Evolutionary conservation across 2,888 invertebrate species (phyloP).

Genomic region (Hedya salicella): DNA sequence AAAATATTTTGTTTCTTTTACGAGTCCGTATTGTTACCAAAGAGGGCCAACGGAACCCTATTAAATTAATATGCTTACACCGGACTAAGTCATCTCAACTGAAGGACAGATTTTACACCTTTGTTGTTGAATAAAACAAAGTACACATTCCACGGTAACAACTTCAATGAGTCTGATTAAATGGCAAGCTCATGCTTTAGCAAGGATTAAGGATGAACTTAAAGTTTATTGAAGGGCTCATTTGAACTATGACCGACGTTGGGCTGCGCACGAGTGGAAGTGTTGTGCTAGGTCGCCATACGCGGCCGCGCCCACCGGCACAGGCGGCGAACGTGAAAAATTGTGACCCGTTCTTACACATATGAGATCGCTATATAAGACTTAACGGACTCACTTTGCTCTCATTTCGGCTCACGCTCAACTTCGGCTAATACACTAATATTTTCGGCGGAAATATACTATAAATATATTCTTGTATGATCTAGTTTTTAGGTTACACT

Average conservation of each 20-base stretch:
- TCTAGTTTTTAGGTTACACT: conserved; percentile 40
- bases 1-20: too few relatives aligned
- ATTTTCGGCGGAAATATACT: conserved; percentile 50
- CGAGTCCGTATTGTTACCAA: too few relatives aligned
- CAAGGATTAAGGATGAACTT: conserved; percentile 7
- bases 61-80: too few relatives aligned
- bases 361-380: conserved; percentile 83
- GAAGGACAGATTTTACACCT: too few relatives aligned
- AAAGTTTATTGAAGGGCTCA: conserved; percentile 30
- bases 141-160: neutral
- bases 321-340: conserved; percentile 80
- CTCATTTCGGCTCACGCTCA: conserved; percentile 82
- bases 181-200: conserved; percentile 20
- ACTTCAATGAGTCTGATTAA: conserved; percentile 7
- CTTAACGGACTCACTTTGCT: conserved; percentile 78
- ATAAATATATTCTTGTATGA: conserved; percentile 30
- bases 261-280: conserved; percentile 16
- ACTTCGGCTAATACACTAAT: conserved; percentile 77
- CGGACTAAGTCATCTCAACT: too few relatives aligned
- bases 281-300: conserved; percentile 35
- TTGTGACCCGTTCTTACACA: conserved; percentile 83
- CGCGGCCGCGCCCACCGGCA: conserved; percentile 73
- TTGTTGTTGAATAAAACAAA: neutral
- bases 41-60: too few relatives aligned
- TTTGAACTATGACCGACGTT: conserved; percentile 39